A percentile compares a stretch with the other conserved stretches of the same genome.
Conservation (phyloP, 2,113 vertebrate species). For the Heptranchias perlo region DNA sequence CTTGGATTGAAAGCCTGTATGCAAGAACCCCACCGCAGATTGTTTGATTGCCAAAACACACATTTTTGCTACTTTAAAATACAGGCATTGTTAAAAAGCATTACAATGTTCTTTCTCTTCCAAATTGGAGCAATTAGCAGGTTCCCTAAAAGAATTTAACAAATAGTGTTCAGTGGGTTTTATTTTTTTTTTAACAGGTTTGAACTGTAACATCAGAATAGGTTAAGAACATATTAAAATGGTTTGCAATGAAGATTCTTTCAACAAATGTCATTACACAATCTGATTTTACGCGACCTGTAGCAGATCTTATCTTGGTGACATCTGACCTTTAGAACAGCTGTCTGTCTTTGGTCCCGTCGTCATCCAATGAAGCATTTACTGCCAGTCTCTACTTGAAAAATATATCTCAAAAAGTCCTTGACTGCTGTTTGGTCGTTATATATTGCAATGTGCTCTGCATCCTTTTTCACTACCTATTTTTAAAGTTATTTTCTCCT, state of each 20-base stretch:
- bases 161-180: neutral
- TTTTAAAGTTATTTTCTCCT: neutral
- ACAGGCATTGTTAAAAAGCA: neutral
- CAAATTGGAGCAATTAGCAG: neutral
- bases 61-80: neutral
- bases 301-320: neutral
- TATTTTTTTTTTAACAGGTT: neutral
- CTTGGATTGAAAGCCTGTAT: neutral
- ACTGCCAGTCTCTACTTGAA: neutral
- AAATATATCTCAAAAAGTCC: neutral
- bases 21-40: neutral
- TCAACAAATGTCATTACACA: neutral
- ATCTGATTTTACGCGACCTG: constrained; percentile 28
- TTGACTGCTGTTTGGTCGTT: neutral
- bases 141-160: neutral
- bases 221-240: neutral
- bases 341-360: neutral
- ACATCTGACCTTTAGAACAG: neutral
- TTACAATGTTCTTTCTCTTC: neutral
- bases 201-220: neutral
- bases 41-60: neutral
- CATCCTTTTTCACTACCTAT: neutral
- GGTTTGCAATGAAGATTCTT: neutral
- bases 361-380: neutral
- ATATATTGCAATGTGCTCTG: neutral